Evolutionary conservation across 2,888 invertebrate genomes (phyloP), one percentile per base, ranked within the genome.

Genomic region (Ceramica pisi): DNA sequence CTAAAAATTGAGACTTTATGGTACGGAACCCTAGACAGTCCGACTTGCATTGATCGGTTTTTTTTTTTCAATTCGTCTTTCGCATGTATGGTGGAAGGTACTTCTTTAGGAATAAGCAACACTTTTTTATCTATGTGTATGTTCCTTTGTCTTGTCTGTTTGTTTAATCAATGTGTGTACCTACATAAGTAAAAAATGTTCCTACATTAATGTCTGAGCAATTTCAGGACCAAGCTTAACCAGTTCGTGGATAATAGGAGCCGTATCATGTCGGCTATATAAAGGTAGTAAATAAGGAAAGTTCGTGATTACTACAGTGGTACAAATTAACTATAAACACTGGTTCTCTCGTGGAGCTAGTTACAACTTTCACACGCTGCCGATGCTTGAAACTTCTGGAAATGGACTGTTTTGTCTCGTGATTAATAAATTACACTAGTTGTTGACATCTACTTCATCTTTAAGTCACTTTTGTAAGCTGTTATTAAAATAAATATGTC

Each of bases 291-390:
- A 79, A 79, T 74, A 80, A 80, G 75, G 50, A 80, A 76, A 76
- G 51, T 76, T 74, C 61, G 38, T 80, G 80, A 76, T 76, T 76
- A 80, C 80, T 61, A 26, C 75, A 74, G 21, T 41, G 41, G 80
- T 76, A 74, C 75, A 46, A 74, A 76, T 76, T 56, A 80, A 76
- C 76, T 74, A 74, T 76, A 80, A 80, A 76, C 75, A 75, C 76
- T 61, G 61, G 66, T 76, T 79, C 67, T 61, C 60, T 66, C 75
- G 76, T 66, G 74, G 74, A 80, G 74, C 76, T 80, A 53, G 75
- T 74, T 67, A 76, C 80, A 80, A 80, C 50, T 75, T 73, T 35
- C 61, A 62, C 75, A 61, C 74, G 41, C 44, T 74, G 75, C 74
- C 66, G 60, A 80, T 74, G 60, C 80, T 61, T 66, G 60, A 76